phyloP scores from a whole-genome alignment of 1,140 invertebrate genomes.

The Atta texana region DNA sequence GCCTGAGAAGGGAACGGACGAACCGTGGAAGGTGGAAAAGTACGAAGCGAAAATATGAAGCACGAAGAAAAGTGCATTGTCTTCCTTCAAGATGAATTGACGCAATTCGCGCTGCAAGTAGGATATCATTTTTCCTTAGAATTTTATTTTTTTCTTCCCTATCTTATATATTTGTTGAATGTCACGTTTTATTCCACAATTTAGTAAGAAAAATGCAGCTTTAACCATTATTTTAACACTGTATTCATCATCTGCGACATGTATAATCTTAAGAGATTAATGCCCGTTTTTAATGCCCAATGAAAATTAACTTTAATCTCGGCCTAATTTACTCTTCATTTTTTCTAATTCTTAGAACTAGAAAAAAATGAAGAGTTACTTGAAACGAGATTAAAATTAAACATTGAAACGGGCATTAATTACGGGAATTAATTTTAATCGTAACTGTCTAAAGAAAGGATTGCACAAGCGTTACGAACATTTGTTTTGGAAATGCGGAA shows the following conservation, averaged over 20 bases:
- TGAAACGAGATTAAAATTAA: too few relatives aligned
- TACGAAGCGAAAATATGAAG: slow-evolving; percentile 21
- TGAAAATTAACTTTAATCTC: too few relatives aligned
- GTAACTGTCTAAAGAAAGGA: background rate
- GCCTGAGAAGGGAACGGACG: slow-evolving; percentile 55
- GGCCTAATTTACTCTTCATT: too few relatives aligned
- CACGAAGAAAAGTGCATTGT: slow-evolving; percentile 21
- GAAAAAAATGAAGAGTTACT: too few relatives aligned
- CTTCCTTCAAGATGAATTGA: slow-evolving; percentile 7
- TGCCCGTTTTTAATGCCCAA: too few relatives aligned
- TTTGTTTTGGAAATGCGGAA: slow-evolving; percentile 35
- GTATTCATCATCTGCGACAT: background rate
- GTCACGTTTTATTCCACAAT: background rate
- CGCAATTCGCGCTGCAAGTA: background rate
- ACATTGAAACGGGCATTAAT: background rate
- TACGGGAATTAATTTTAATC: background rate
- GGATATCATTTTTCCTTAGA: background rate
- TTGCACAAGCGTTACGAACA: background rate
- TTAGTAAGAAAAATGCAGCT: background rate
- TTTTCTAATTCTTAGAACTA: too few relatives aligned
- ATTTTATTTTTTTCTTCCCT: background rate
- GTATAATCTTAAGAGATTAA: background rate
- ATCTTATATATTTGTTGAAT: background rate
- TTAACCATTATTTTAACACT: background rate
- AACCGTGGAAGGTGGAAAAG: slow-evolving; percentile 67